Evolutionary conservation across 2,888 invertebrate genomes (phyloP).

Genomic region (Amphiduros pacificus): DNA sequence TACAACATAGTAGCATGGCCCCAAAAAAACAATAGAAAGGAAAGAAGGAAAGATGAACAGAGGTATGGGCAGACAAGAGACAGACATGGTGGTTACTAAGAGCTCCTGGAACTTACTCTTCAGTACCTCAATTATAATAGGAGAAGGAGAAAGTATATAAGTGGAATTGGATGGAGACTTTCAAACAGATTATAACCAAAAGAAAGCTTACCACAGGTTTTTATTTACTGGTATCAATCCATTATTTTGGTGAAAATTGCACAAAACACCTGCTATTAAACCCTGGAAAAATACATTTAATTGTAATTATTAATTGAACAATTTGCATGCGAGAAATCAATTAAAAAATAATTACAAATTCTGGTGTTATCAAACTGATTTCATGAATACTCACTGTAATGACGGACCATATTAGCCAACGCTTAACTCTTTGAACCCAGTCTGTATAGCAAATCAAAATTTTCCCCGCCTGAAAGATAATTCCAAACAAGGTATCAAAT

Average conservation of each 20-base stretch:
- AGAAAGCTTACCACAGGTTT: conserved; percentile 74
- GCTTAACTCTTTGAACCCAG: not conserved
- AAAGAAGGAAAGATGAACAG: too few species aligned
- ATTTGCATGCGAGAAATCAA: not conserved
- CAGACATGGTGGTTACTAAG: too few species aligned
- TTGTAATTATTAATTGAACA: not conserved
- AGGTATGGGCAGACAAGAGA: too few species aligned
- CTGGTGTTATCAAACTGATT: too few species aligned
- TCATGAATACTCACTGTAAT: not conserved
- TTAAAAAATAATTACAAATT: too few species aligned
- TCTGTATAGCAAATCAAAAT: conserved; percentile 4
- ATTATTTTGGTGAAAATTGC: conserved; percentile 73
- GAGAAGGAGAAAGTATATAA: not conserved
- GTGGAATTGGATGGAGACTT: too few species aligned
- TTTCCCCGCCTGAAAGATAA: conserved; percentile 9
- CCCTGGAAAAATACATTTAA: conserved; percentile 45
- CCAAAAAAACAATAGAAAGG: too few species aligned
- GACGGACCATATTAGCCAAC: conserved; percentile 6
- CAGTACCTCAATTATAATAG: not conserved
- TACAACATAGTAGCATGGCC: too few species aligned
- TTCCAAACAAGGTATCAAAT: too few species aligned
- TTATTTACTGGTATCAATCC: conserved; percentile 89
- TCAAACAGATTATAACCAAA: not conserved
- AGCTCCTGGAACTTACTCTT: not conserved
- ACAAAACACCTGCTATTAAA: conserved; percentile 70